Evolutionary conservation across 2,888 invertebrate species (phyloP).

Genomic region (Stegana nigrithorax): DNA sequence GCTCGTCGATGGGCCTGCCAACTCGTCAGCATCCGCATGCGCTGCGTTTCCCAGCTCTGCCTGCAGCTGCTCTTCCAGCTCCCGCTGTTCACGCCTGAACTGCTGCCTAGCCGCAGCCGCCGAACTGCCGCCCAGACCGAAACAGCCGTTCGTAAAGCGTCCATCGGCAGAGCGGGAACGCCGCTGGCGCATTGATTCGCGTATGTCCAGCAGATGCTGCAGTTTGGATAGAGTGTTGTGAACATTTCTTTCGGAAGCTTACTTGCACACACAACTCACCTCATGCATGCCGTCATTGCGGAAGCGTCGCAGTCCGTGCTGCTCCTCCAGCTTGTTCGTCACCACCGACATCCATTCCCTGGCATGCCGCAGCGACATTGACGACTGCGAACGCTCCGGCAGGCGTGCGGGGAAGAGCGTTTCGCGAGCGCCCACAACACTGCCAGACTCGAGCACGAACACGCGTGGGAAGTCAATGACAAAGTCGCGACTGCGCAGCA

Average conservation of each 20-base stretch:
- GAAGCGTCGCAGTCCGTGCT: slow-evolving; percentile 49
- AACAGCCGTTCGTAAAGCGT: slow-evolving; percentile 58
- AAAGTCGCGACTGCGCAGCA: slow-evolving; percentile 61
- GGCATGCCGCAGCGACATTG: slow-evolving; percentile 56
- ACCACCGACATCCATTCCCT: slow-evolving; percentile 55
- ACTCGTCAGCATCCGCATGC: slow-evolving; percentile 14
- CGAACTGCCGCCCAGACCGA: slow-evolving; percentile 32
- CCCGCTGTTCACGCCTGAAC: not conserved
- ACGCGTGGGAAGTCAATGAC: slow-evolving; percentile 62
- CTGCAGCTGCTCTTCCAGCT: slow-evolving; percentile 25
- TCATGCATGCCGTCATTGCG: slow-evolving; percentile 61
- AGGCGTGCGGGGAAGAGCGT: slow-evolving; percentile 47
- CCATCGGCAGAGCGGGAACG: slow-evolving; percentile 63
- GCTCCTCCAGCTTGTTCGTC: slow-evolving; percentile 62
- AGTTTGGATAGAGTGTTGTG: not conserved
- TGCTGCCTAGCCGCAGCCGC: not conserved
- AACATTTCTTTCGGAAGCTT: not conserved
- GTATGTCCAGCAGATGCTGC: slow-evolving; percentile 55
- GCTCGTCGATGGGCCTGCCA: not conserved
- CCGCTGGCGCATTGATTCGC: slow-evolving; percentile 57
- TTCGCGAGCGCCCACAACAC: slow-evolving; percentile 51
- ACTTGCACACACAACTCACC: slow-evolving; percentile 34
- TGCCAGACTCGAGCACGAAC: slow-evolving; percentile 55
- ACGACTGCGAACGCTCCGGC: slow-evolving; percentile 66
- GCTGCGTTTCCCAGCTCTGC: slow-evolving; percentile 17